Conservation (phyloP, 2,888 invertebrate species). For the Hypomecis atomaria region DNA sequence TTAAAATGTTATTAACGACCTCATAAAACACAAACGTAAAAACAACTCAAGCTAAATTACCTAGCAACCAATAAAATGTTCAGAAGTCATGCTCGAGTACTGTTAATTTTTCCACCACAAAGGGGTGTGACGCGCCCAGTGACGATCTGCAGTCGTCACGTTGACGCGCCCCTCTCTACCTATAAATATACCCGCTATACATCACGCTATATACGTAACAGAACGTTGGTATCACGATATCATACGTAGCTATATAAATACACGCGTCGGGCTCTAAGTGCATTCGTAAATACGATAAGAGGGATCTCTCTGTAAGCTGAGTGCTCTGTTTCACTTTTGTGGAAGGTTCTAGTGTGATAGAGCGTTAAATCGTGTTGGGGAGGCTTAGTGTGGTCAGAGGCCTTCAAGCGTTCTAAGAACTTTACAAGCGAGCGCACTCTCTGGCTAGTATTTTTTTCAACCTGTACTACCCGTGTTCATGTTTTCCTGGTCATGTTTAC, state of each 20-base stretch:
- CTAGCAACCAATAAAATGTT: no score
- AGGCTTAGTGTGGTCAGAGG: no score
- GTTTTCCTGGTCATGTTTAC: no score
- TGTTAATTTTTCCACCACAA: slow-evolving; percentile 29
- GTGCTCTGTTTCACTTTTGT: background rate
- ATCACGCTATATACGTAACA: slow-evolving; percentile 38
- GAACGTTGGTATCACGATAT: slow-evolving; percentile 25
- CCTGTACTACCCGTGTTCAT: no score
- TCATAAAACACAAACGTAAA: no score
- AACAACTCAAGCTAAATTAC: no score
- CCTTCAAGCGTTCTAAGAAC: no score
- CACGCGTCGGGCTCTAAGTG: slow-evolving; percentile 11
- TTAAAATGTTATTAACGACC: no score
- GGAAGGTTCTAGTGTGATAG: no score
- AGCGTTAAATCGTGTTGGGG: no score
- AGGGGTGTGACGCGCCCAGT: slow-evolving; percentile 56
- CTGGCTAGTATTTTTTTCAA: no score
- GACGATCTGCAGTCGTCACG: slow-evolving; percentile 46
- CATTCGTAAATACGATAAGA: slow-evolving; percentile 27
- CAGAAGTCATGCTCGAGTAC: slow-evolving; percentile 5
- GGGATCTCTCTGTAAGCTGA: slow-evolving; percentile 7
- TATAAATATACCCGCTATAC: slow-evolving; percentile 28
- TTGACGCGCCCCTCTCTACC: slow-evolving; percentile 56
- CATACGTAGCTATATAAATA: slow-evolving; percentile 28
- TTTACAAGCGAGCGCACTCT: no score